A percentile compares a stretch with the other conserved stretches of the same genome.
These are phyloP conservation scores for Dascillus cervinus DNA, from an alignment of 2,888 invertebrate genomes.

Conservation along the genomic window DNA sequence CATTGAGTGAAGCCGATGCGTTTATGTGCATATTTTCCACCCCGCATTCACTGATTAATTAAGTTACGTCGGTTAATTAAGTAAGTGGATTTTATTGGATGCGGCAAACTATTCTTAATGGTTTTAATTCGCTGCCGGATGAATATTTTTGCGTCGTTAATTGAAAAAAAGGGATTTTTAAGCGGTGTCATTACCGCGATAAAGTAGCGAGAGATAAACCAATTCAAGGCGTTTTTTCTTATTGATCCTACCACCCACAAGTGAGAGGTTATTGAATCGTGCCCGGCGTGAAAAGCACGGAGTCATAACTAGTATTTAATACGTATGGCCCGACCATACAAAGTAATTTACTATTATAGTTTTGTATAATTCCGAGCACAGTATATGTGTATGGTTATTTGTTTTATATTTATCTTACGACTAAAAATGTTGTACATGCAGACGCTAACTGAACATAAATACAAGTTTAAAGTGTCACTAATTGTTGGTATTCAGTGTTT, in stretches of 20 bases:
- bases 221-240: conserved; percentile 12
- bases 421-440: conserved; percentile 12
- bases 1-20: no score
- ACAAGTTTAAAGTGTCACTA: conserved; percentile 25
- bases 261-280: conserved; percentile 20
- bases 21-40: no score
- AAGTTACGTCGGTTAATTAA: no score
- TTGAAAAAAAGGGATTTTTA: no score
- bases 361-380: conserved; percentile 21
- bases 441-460: conserved; percentile 22
- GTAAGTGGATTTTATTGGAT: no score
- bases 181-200: no score
- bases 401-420: conserved; percentile 23
- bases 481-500: conserved; percentile 22
- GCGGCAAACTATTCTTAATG: no score
- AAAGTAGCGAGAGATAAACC: conserved; percentile 14
- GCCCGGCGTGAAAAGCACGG: conserved; percentile 15
- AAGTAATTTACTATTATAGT: conserved; percentile 29
- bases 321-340: conserved; percentile 13
- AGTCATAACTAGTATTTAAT: conserved; percentile 20
- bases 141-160: no score
- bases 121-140: no score
- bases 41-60: no score
- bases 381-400: conserved; percentile 12
- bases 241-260: conserved; percentile 18